Evolutionary conservation across 2,888 invertebrate genomes (phyloP).

Genomic region (Rotaria sp.): DNA sequence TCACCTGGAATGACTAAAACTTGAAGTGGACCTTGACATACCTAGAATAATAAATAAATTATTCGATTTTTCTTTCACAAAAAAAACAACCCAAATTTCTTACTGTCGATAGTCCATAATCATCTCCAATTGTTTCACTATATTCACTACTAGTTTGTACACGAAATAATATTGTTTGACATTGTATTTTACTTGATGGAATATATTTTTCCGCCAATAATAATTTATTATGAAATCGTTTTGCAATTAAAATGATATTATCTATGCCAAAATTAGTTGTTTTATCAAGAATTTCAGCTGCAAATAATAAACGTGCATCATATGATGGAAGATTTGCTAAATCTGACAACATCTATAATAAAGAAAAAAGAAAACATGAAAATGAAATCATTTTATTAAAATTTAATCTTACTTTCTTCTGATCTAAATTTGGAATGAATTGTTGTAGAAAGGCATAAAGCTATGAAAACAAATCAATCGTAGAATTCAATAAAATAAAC

Average conservation of each 20-base stretch:
- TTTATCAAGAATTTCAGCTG: neutral
- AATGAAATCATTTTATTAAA: neutral
- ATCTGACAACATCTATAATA: neutral
- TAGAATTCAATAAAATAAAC: neutral
- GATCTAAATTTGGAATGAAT: neutral
- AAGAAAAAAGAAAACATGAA: neutral
- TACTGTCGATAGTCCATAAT: neutral
- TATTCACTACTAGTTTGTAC: constrained; percentile 7
- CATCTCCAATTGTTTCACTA: constrained; percentile 27
- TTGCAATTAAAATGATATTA: neutral
- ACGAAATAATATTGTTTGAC: constrained; percentile 16
- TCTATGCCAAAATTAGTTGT: neutral
- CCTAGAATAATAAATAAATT: neutral
- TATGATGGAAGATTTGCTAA: constrained; percentile 1
- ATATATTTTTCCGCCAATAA: neutral
- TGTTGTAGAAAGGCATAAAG: neutral
- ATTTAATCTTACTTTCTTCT: neutral
- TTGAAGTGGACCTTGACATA: constrained; percentile 19
- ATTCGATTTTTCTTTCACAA: neutral
- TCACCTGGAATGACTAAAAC: constrained; percentile 25
- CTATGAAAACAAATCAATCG: neutral
- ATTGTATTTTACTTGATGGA: constrained; percentile 3
- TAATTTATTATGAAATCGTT: constrained; percentile 10
- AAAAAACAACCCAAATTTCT: neutral
- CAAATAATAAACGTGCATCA: neutral